phyloP scores from a whole-genome alignment of 2,113 vertebrate species.

The Sinocyclocheilus grahami region DNA sequence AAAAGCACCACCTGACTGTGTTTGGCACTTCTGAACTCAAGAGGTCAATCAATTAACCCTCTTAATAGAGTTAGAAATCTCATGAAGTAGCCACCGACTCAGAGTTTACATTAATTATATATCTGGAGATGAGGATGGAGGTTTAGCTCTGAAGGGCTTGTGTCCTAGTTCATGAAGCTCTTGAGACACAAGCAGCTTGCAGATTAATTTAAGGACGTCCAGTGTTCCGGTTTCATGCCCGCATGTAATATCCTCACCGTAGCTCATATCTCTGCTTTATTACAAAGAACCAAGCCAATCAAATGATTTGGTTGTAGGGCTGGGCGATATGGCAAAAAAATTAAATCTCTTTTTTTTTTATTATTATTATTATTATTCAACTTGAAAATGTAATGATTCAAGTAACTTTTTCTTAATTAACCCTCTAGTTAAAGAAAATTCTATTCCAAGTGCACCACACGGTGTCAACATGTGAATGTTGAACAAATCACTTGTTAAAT shows the following conservation, averaged over 20 bases:
- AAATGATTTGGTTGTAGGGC: background rate
- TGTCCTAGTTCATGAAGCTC: constrained; percentile 43
- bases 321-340: background rate
- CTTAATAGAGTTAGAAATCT: background rate
- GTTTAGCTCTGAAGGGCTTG: constrained; percentile 21
- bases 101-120: background rate
- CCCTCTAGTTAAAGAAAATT: too few species aligned
- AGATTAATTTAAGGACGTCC: constrained; percentile 29
- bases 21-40: background rate
- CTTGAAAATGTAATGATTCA: too few species aligned
- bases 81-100: background rate
- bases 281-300: background rate
- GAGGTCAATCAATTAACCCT: constrained; percentile 18
- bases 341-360: too few species aligned
- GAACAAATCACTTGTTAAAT: too few species aligned
- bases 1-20: background rate
- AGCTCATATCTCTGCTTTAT: background rate
- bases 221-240: constrained; percentile 3
- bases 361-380: too few species aligned
- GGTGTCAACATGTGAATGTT: too few species aligned
- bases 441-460: too few species aligned
- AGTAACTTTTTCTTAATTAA: too few species aligned
- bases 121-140: constrained; percentile 2
- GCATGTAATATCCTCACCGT: background rate
- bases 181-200: constrained; percentile 28